A percentile compares a stretch with the other conserved stretches of the same genome.
Evolutionary conservation across 2,113 vertebrate genomes (phyloP).

Genomic region (Pimephales promelas): DNA sequence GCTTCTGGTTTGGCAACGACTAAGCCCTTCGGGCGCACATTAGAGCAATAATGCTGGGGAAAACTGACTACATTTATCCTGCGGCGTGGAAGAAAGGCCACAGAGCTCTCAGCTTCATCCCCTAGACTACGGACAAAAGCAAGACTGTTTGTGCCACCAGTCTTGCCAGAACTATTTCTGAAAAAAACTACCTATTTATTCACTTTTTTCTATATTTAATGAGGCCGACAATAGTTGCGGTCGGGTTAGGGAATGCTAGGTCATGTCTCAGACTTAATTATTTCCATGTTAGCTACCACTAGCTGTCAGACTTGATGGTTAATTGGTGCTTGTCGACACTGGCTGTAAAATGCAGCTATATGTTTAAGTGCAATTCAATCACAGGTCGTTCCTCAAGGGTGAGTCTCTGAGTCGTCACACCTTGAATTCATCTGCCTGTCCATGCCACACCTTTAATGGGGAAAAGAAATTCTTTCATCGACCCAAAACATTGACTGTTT

Average conservation of each 20-base stretch:
- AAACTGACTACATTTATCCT: slow-evolving; percentile 43
- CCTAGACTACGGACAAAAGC: slow-evolving; percentile 17
- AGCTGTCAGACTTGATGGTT: slow-evolving; percentile 25
- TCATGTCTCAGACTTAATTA: slow-evolving; percentile 21
- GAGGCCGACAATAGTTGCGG: slow-evolving; percentile 23
- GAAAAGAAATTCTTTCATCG: neutral
- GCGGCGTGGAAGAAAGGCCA: slow-evolving; percentile 25
- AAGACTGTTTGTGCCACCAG: neutral
- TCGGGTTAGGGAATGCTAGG: slow-evolving; percentile 21
- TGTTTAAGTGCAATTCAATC: slow-evolving; percentile 30
- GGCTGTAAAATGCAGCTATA: neutral
- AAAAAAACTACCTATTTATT: neutral
- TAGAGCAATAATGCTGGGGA: slow-evolving; percentile 30
- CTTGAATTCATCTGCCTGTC: slow-evolving; percentile 18
- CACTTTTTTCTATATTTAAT: slow-evolving; percentile 13
- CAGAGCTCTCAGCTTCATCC: slow-evolving; percentile 16
- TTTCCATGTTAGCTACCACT: slow-evolving; percentile 8
- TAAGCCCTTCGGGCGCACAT: slow-evolving; percentile 10
- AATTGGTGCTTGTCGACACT: slow-evolving; percentile 25
- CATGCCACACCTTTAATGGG: slow-evolving; percentile 21
- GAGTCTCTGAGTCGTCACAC: slow-evolving; percentile 37
- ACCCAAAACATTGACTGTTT: slow-evolving; percentile 12
- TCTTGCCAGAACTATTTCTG: slow-evolving; percentile 21
- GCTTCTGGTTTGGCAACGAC: slow-evolving; percentile 24
- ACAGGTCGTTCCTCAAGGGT: slow-evolving; percentile 21